Evolutionary conservation across 2,888 invertebrate species (phyloP).

Genomic region (Iphiclides podalirius): DNA sequence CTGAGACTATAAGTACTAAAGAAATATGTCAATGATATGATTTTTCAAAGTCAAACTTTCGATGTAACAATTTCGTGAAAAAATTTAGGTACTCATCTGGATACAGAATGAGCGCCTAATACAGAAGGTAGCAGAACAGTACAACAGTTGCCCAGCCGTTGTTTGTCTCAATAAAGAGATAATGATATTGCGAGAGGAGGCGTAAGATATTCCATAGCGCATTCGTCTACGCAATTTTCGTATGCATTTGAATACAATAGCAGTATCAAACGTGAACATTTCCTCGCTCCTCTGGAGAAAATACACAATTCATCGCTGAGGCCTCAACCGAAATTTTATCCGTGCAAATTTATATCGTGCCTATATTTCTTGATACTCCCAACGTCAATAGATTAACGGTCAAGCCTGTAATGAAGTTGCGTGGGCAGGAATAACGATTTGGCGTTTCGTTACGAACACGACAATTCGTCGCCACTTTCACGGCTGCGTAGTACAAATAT

Average conservation of each 20-base stretch:
- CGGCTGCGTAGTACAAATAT: neutral
- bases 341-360: neutral
- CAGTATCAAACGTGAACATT: neutral
- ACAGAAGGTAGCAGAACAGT: too few species aligned
- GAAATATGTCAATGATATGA: too few species aligned
- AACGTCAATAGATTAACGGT: neutral
- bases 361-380: neutral
- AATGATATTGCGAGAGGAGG: neutral
- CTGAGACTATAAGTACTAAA: too few species aligned
- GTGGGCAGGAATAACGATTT: neutral
- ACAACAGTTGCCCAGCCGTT: too few species aligned
- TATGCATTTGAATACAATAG: neutral
- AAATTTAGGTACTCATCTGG: too few species aligned
- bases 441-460: neutral
- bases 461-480: neutral
- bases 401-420: neutral
- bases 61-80: too few species aligned
- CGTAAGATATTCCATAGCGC: neutral
- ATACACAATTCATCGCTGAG: neutral
- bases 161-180: too few species aligned
- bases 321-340: too few species aligned
- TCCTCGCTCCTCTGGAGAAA: neutral
- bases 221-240: neutral
- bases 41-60: too few species aligned
- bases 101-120: too few species aligned